Evolutionary conservation across 2,888 invertebrate species (phyloP).

Genomic region (Drosophila incognita): DNA sequence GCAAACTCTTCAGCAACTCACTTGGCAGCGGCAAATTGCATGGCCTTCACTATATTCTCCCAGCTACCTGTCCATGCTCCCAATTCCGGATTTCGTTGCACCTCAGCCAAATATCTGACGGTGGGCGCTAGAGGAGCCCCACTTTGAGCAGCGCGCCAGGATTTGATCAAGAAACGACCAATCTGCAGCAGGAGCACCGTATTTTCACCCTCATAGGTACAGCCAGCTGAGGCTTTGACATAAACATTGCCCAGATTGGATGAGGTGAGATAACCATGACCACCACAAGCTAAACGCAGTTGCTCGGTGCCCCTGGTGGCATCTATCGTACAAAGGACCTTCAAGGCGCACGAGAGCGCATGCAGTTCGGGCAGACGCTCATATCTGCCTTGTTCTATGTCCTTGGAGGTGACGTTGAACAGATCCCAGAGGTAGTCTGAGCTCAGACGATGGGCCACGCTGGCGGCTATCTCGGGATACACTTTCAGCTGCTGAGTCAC

Average conservation of each 20-base stretch:
- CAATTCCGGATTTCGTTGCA: constrained; percentile 60
- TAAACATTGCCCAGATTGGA: constrained; percentile 94
- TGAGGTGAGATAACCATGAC: constrained; percentile 95
- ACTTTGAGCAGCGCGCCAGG: constrained; percentile 88
- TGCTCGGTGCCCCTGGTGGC: constrained; percentile 91
- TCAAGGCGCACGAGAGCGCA: constrained; percentile 94
- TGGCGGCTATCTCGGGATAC: constrained; percentile 92
- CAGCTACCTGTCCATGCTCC: constrained; percentile 79
- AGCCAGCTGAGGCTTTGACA: constrained; percentile 91
- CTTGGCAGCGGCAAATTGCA: constrained; percentile 86
- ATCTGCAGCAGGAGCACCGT: constrained; percentile 96
- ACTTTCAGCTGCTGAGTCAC: constrained; percentile 90
- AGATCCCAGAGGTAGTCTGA: constrained; percentile 91
- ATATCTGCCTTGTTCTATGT: constrained; percentile 91
- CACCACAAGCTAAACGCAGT: constrained; percentile 95
- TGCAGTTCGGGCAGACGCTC: constrained; percentile 93
- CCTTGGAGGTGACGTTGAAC: constrained; percentile 91
- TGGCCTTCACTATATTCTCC: constrained; percentile 84
- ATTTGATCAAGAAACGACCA: constrained; percentile 92
- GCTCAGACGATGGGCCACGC: constrained; percentile 91
- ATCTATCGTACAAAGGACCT: constrained; percentile 92
- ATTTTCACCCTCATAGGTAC: constrained; percentile 98
- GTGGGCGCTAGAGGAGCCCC: constrained; percentile 88
- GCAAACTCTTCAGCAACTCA: constrained; percentile 59
- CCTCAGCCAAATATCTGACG: constrained; percentile 87